These are phyloP conservation scores for Lasioglossum figueresi DNA, from an alignment of 2,888 invertebrate genomes.

Conservation along the genomic window DNA sequence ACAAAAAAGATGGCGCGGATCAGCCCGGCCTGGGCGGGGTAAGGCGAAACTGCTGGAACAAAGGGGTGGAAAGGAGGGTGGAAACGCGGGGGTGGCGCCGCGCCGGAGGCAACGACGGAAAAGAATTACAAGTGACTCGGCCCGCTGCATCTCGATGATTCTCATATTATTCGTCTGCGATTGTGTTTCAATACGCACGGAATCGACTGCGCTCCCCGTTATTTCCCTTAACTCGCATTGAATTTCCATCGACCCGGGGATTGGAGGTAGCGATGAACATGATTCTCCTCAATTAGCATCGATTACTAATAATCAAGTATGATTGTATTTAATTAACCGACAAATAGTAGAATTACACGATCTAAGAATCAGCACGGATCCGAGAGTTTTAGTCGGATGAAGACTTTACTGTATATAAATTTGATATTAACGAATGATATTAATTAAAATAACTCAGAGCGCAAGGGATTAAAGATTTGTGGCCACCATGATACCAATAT, in stretches of 20 bases:
- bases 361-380: too few relatives aligned
- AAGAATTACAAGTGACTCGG: constrained; percentile 83
- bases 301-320: neutral
- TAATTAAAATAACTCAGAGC: too few relatives aligned
- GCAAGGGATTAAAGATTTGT: too few relatives aligned
- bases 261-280: neutral
- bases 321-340: neutral
- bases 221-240: constrained; percentile 33
- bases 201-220: constrained; percentile 26
- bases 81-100: constrained; percentile 38
- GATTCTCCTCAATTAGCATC: neutral
- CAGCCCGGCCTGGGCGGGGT: constrained; percentile 43
- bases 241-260: constrained; percentile 35
- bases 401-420: too few relatives aligned
- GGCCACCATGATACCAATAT: too few relatives aligned
- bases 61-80: neutral
- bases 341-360: too few relatives aligned
- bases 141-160: constrained; percentile 81
- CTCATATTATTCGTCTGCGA: constrained; percentile 79
- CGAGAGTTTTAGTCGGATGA: too few relatives aligned
- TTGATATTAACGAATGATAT: too few relatives aligned
- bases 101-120: constrained; percentile 72
- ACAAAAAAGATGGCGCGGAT: constrained; percentile 70
- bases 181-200: constrained; percentile 47
- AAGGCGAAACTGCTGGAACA: constrained; percentile 12